Percentiles rank a stretch among this genome's conserved stretches.
Evolutionary conservation across 2,888 invertebrate species (phyloP).

Genomic region (Limulus polyphemus): DNA sequence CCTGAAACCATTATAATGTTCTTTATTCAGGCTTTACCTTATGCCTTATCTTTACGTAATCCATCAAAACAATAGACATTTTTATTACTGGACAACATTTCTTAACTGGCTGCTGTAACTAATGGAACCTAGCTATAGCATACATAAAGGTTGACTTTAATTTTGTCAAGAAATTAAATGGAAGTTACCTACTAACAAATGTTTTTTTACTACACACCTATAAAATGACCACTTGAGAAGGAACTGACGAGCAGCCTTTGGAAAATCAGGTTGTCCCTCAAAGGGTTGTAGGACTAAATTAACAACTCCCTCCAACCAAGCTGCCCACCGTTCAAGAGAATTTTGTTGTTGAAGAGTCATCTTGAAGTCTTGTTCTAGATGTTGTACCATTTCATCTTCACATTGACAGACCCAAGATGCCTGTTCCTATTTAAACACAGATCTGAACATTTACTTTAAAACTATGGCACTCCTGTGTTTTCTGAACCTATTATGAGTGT

Average conservation of each 20-base stretch:
- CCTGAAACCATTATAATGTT: too few species aligned
- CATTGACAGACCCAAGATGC: slow-evolving; percentile 98
- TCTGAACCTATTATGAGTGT: slow-evolving; percentile 69
- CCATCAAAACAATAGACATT: too few species aligned
- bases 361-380: slow-evolving; percentile 80
- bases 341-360: slow-evolving; percentile 62
- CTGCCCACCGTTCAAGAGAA: slow-evolving; percentile 92
- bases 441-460: slow-evolving; percentile 73
- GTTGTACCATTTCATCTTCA: slow-evolving; percentile 66
- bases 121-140: too few species aligned
- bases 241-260: slow-evolving; percentile 77
- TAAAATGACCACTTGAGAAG: slow-evolving; percentile 98
- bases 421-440: slow-evolving; percentile 38
- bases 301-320: slow-evolving; percentile 90
- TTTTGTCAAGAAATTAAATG: too few species aligned
- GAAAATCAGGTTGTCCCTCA: slow-evolving; percentile 58
- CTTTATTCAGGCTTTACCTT: too few species aligned
- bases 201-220: slow-evolving; percentile 44
- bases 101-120: too few species aligned
- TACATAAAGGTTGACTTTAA: too few species aligned
- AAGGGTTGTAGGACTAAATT: slow-evolving; percentile 76
- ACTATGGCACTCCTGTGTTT: slow-evolving; percentile 70
- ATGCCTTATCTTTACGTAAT: too few species aligned
- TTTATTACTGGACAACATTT: too few species aligned
- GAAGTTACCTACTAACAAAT: too few species aligned